A percentile compares a stretch with the other conserved stretches of the same genome.
Evolutionary conservation across 2,113 vertebrate genomes (phyloP).

Genomic region (Lanius collurio): DNA sequence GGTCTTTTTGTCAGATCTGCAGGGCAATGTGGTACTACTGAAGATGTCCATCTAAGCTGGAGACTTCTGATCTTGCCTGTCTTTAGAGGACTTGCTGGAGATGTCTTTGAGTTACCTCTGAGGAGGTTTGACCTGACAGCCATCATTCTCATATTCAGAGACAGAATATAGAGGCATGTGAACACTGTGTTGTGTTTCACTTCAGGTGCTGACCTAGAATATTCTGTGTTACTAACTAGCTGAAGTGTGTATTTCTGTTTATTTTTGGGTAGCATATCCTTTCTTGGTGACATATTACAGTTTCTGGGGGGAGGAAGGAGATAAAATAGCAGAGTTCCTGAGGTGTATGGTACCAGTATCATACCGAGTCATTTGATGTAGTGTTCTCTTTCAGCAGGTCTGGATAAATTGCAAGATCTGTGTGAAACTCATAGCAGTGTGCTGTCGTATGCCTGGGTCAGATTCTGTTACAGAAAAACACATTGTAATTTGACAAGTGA

Average conservation of each 20-base stretch:
- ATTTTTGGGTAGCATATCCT: background rate
- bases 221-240: background rate
- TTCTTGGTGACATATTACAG: background rate
- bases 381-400: background rate
- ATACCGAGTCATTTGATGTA: background rate
- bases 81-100: background rate
- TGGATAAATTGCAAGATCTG: background rate
- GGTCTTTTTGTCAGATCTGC: background rate
- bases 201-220: background rate
- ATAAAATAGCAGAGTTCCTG: background rate
- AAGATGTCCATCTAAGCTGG: background rate
- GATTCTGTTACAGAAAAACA: background rate
- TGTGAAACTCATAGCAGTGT: background rate
- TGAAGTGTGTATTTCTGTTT: background rate
- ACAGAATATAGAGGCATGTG: background rate
- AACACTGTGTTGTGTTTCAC: background rate
- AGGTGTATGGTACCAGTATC: background rate
- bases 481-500: background rate
- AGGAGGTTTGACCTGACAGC: slow-evolving; percentile 36
- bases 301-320: background rate
- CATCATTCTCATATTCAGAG: background rate
- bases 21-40: background rate
- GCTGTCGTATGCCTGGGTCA: background rate
- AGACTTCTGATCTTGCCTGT: background rate
- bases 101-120: slow-evolving; percentile 49